phyloP scores from a whole-genome alignment of 2,888 invertebrate genomes.

The Cryptocheilus praepositus region DNA sequence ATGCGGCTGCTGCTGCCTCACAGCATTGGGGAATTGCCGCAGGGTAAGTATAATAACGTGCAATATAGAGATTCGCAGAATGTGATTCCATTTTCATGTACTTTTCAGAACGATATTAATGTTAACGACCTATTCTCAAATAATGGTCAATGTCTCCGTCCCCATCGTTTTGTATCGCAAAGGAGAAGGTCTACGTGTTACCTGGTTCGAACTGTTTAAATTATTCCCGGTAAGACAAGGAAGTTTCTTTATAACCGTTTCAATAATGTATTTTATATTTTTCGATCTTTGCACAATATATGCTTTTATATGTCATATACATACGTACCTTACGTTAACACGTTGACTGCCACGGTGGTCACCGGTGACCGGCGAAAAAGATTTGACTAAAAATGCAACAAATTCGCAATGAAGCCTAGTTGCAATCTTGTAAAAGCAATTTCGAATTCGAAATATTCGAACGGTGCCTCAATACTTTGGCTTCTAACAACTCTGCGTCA shows the following conservation, averaged over 20 bases:
- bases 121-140: constrained; percentile 87
- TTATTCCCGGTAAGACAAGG: constrained; percentile 82
- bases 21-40: constrained; percentile 90
- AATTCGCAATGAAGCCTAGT: no score
- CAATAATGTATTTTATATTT: background rate
- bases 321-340: no score
- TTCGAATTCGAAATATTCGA: no score
- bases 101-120: constrained; percentile 82
- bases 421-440: no score
- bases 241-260: background rate
- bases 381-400: no score
- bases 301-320: no score
- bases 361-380: no score
- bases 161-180: constrained; percentile 80
- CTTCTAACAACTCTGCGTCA: no score
- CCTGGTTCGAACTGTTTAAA: constrained; percentile 84
- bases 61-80: background rate
- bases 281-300: no score
- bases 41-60: constrained; percentile 77
- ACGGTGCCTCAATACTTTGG: no score
- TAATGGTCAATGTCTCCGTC: constrained; percentile 81
- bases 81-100: constrained; percentile 10
- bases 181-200: constrained; percentile 77
- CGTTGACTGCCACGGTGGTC: no score
- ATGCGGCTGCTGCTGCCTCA: constrained; percentile 87